Evolutionary conservation across 2,113 vertebrate species (phyloP).

Genomic region (Pheucticus melanocephalus): DNA sequence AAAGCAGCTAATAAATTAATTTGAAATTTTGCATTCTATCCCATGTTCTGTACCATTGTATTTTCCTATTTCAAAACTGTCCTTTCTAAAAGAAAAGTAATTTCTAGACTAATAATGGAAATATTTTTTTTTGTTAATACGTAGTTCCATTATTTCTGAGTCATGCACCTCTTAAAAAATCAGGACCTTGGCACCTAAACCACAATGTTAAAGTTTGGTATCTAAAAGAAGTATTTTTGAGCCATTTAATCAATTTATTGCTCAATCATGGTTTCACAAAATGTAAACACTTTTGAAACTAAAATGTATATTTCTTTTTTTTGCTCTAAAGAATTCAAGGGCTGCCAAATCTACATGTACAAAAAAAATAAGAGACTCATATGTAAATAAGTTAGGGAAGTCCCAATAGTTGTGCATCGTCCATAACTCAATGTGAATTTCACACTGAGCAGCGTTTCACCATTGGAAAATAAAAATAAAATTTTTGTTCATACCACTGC

Average conservation of each 20-base stretch:
- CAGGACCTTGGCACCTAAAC: constrained; percentile 34
- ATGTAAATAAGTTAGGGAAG: constrained; percentile 70
- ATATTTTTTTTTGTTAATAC: neutral
- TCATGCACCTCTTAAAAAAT: constrained; percentile 32
- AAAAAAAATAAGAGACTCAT: constrained; percentile 14
- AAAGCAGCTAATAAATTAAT: neutral
- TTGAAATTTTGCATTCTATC: neutral
- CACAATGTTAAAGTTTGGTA: constrained; percentile 46
- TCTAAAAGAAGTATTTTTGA: constrained; percentile 55
- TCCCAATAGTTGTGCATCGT: constrained; percentile 67
- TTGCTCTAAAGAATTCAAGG: constrained; percentile 68
- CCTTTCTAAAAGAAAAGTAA: constrained; percentile 1
- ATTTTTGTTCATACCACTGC: constrained; percentile 70
- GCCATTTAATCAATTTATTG: constrained; percentile 42
- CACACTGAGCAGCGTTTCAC: constrained; percentile 72
- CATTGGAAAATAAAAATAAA: constrained; percentile 75
- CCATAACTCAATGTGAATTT: constrained; percentile 74
- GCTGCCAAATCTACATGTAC: constrained; percentile 64
- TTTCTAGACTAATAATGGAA: constrained; percentile 5
- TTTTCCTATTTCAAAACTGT: neutral
- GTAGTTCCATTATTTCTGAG: constrained; percentile 21
- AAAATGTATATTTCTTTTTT: constrained; percentile 32
- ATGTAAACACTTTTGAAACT: constrained; percentile 62
- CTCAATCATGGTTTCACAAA: constrained; percentile 59
- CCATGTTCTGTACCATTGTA: neutral